Evolutionary conservation across 2,888 invertebrate genomes (phyloP).

Genomic region (Tenodera sinensis): DNA sequence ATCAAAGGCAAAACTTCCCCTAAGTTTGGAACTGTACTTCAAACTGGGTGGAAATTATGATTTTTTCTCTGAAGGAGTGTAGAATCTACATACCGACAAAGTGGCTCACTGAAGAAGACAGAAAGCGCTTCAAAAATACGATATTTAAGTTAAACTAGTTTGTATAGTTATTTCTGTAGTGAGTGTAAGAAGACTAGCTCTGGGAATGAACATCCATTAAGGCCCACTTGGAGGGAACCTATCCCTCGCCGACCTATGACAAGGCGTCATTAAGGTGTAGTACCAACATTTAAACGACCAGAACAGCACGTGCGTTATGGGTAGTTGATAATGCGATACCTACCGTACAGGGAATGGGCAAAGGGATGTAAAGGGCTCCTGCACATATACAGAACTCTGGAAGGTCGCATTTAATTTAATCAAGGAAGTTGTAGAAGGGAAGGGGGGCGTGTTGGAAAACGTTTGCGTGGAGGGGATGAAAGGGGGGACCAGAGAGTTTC

Average conservation of each 20-base stretch:
- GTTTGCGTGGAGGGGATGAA: neutral
- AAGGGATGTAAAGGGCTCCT: neutral
- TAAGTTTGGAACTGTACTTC: too few species aligned
- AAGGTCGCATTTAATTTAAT: slow-evolving; percentile 50
- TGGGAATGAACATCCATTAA: too few species aligned
- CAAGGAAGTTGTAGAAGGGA: slow-evolving; percentile 45
- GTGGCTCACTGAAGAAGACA: too few species aligned
- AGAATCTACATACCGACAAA: too few species aligned
- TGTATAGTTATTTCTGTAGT: neutral
- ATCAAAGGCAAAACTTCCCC: too few species aligned
- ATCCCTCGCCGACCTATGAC: neutral
- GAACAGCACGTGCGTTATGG: neutral
- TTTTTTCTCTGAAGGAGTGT: too few species aligned
- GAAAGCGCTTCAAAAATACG: too few species aligned
- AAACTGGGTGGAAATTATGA: too few species aligned
- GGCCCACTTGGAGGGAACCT: neutral
- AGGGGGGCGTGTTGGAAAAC: neutral
- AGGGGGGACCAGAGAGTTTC: slow-evolving; percentile 32
- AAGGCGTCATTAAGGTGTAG: neutral
- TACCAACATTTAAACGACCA: slow-evolving; percentile 1
- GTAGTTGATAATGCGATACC: neutral
- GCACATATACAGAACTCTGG: neutral
- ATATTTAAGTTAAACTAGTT: neutral
- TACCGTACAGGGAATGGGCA: neutral
- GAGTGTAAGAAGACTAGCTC: neutral